phyloP scores from a whole-genome alignment of 2,888 invertebrate species.

The Amblyjoppa fuscipennis region DNA sequence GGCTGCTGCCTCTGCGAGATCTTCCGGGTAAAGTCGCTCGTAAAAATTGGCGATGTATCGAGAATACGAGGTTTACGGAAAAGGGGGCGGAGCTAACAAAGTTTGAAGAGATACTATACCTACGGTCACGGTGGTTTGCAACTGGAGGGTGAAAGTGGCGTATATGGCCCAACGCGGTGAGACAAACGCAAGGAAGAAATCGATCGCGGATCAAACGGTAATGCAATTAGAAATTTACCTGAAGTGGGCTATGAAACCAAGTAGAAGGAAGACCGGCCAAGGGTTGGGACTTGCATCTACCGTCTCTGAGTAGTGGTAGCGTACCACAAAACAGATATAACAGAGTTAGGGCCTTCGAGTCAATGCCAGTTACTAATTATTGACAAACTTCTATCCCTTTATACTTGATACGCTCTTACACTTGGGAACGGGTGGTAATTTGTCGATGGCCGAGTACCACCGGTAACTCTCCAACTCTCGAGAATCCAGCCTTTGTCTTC shows the following conservation, averaged over 20 bases:
- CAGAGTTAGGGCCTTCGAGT: not conserved
- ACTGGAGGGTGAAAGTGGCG: not conserved
- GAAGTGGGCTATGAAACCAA: slow-evolving; percentile 52
- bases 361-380: slow-evolving; percentile 7
- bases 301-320: slow-evolving; percentile 30
- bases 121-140: not conserved
- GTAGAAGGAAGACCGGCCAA: slow-evolving; percentile 46
- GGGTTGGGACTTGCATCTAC: slow-evolving; percentile 23
- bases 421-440: not conserved
- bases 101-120: not conserved
- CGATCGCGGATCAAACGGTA: slow-evolving; percentile 77
- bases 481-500: slow-evolving; percentile 75
- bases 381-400: slow-evolving; percentile 1
- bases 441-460: not conserved
- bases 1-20: not conserved
- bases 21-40: slow-evolving; percentile 4
- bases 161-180: not conserved
- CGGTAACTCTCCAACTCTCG: slow-evolving; percentile 44
- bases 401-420: not conserved
- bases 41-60: slow-evolving; percentile 18
- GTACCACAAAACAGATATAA: slow-evolving; percentile 56
- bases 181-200: slow-evolving; percentile 61
- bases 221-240: slow-evolving; percentile 76
- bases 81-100: slow-evolving; percentile 20
- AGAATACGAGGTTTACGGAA: not conserved